Percentiles rank a stretch among this genome's conserved stretches.
phyloP scores from a whole-genome alignment of 2,888 invertebrate species.

The Sepioteuthis lessoniana region DNA sequence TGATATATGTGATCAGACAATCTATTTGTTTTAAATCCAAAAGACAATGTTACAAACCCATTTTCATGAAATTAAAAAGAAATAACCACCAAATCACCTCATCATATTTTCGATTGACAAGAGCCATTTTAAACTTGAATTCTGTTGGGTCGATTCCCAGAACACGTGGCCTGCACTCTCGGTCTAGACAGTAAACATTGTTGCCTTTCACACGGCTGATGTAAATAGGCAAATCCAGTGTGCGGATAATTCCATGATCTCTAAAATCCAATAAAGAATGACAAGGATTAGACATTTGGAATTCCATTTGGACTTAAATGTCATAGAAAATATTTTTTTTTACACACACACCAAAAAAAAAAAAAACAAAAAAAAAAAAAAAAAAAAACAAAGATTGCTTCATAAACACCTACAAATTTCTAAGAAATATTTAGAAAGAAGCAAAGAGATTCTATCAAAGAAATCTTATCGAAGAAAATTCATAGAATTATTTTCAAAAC shows the following conservation, averaged over 20 bases:
- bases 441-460: no score
- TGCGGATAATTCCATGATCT: constrained; percentile 98
- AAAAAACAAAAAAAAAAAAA: no score
- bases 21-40: no score
- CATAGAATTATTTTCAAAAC: no score
- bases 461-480: no score
- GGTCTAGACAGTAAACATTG: constrained; percentile 91
- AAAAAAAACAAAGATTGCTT: not conserved
- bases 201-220: constrained; percentile 92
- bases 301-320: not conserved
- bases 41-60: no score
- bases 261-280: constrained; percentile 75
- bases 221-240: constrained; percentile 97
- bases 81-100: constrained; percentile 67
- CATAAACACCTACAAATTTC: no score
- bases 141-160: constrained; percentile 97
- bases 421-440: no score
- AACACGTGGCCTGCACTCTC: constrained; percentile 91
- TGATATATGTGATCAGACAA: no score
- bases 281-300: not conserved
- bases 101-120: constrained; percentile 86
- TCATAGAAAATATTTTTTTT: not conserved
- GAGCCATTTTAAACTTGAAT: constrained; percentile 96
- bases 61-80: no score
- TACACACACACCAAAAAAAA: no score